Evolutionary conservation across 53 echinoderm and acorn worm species (phyloP).

Genomic region (Henricia sp.): DNA sequence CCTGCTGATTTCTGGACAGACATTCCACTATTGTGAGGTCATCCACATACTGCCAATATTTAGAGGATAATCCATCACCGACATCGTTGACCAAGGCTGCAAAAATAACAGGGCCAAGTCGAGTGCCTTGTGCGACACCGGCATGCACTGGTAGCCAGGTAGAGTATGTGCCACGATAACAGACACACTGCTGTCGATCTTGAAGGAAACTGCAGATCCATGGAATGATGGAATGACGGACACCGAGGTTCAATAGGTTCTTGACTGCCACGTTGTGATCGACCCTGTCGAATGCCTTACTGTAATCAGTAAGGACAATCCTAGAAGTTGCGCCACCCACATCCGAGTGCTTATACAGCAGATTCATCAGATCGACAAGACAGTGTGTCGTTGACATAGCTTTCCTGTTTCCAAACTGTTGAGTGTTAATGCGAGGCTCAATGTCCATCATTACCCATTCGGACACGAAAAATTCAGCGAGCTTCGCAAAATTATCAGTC

Average conservation of each 20-base stretch:
- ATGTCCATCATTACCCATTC: slow-evolving; percentile 34
- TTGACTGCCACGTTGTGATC: slow-evolving; percentile 42
- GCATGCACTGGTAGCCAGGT: slow-evolving; percentile 31
- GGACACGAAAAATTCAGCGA: slow-evolving; percentile 24
- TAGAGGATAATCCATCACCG: background rate
- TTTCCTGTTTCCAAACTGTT: slow-evolving; percentile 45
- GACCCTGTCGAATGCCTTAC: slow-evolving; percentile 37
- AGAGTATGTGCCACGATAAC: slow-evolving; percentile 17
- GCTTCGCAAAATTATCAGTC: slow-evolving; percentile 51
- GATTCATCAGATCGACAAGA: slow-evolving; percentile 31
- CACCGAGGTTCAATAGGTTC: slow-evolving; percentile 22
- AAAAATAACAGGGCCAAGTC: slow-evolving; percentile 48
- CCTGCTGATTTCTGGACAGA: slow-evolving; percentile 3
- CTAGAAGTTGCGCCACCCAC: slow-evolving; percentile 1
- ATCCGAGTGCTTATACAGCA: slow-evolving; percentile 22
- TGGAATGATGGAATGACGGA: slow-evolving; percentile 12
- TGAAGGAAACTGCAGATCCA: slow-evolving; percentile 37
- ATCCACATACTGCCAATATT: slow-evolving; percentile 33
- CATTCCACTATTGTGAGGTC: slow-evolving; percentile 23
- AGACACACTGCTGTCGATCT: slow-evolving; percentile 24
- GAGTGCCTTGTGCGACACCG: slow-evolving; percentile 58
- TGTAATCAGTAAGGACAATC: slow-evolving; percentile 37
- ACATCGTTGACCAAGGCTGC: slow-evolving; percentile 36
- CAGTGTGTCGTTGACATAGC: slow-evolving; percentile 44
- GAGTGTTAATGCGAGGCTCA: background rate